These are phyloP conservation scores for Caenorhabditis tropicalis DNA, from an alignment of 1,140 invertebrate species.

Conservation along the genomic window DNA sequence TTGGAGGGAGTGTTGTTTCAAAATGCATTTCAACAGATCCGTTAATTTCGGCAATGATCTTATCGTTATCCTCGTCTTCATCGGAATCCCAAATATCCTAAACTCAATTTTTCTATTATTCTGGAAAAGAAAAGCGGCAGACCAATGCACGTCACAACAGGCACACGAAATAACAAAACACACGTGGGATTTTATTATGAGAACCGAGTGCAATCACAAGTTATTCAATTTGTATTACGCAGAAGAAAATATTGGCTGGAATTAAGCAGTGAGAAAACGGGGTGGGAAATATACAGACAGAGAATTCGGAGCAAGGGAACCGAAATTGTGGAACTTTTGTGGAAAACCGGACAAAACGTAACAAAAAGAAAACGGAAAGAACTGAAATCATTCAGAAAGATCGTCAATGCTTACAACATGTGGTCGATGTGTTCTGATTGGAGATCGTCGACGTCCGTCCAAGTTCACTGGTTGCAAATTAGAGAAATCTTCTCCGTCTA, in stretches of 20 bases:
- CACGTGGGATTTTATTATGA: conserved; percentile 34
- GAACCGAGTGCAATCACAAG: conserved; percentile 36
- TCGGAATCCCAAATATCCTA: conserved; percentile 49
- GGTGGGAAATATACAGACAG: not conserved
- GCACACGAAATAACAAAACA: not conserved
- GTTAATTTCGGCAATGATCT: conserved; percentile 33
- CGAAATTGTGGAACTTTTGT: not conserved
- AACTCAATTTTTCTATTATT: conserved; percentile 10
- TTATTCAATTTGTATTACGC: not conserved
- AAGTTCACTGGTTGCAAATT: conserved; percentile 24
- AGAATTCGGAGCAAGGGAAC: not conserved
- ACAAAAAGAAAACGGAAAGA: not conserved
- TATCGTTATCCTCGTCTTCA: conserved; percentile 37
- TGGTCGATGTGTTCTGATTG: conserved; percentile 47
- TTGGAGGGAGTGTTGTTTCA: not conserved
- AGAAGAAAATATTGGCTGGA: not conserved
- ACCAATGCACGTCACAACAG: not conserved
- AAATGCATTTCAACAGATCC: conserved; percentile 35
- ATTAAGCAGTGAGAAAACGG: not conserved
- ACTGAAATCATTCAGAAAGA: conserved; percentile 5
- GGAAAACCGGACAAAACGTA: not conserved
- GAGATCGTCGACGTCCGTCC: conserved; percentile 44
- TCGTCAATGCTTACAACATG: conserved; percentile 47
- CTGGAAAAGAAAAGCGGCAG: not conserved
- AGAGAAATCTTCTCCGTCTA: conserved; percentile 16